Base-by-base conservation (phyloP, 2,888 invertebrate species). In the Nineta flava region DNA sequence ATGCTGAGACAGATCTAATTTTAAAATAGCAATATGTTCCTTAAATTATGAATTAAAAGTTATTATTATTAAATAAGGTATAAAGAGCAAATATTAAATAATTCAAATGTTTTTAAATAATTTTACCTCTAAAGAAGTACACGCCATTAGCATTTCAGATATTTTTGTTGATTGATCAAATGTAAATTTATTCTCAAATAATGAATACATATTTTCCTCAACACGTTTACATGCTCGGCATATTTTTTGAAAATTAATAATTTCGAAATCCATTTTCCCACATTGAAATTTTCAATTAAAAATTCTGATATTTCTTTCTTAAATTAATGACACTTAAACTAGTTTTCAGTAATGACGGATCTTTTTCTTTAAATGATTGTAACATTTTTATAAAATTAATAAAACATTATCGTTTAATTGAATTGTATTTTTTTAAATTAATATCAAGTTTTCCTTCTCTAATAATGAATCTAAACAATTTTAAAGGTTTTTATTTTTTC, bases 71-170 rank as follows among this genome's bases (percentile, higher is more conserved):
- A 15, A 13, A 16, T 15, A 9, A 15, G 16, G 4, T 42, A 42
- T 3, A n/a, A n/a, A n/a, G n/a, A n/a, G 42, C 3, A 9, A n/a
- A 2, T 42, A 42, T 42, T n/a, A 3, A 7, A 15, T 42, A 15
- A 15, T 15, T 19, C 21, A 26, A 17, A 50, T 40, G 38, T 41
- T 57, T n/a, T n/a, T n/a, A n/a, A n/a, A 26, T 26, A 6, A 26
- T 57, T 58, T 62, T 66, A 68, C 68, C 63, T 66, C 62, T 52
- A 69, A 59, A 55, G 66, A 60, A 52, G 66, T 59, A 60, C 67
- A 67, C 58, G 67, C 66, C 66, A 68, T 67, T 64, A 69, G 65
- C 68, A 69, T 68, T 64, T 67, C 67, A 64, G 67, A 66, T 61
- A 68, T 62, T 60, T 41, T 48, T 2, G n/a, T 13, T n/a, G 13